A percentile compares a stretch with the other conserved stretches of the same genome.
Conservation (phyloP, 2,797 vertebrate genomes). For the Oophaga sylvatica region DNA sequence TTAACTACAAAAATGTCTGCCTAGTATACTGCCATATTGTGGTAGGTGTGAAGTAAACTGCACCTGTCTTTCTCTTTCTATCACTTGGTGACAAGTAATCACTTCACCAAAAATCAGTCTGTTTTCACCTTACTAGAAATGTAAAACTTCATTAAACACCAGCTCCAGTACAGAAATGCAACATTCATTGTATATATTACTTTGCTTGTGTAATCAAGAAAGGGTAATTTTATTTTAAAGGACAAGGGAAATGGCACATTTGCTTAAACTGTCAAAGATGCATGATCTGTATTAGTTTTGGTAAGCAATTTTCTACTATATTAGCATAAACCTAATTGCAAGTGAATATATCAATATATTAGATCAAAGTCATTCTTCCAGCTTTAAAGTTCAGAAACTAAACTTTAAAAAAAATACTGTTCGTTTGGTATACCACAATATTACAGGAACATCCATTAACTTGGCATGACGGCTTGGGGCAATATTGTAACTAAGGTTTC, state of each 20-base stretch:
- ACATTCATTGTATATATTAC: conserved; percentile 31
- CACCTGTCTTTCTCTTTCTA: neutral
- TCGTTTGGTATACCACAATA: neutral
- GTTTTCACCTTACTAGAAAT: neutral
- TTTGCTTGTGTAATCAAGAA: conserved; percentile 7
- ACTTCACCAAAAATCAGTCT: neutral
- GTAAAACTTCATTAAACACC: neutral
- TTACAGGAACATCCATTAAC: neutral
- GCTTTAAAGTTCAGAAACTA: neutral
- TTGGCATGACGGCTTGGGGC: neutral
- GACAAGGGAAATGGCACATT: conserved; percentile 49
- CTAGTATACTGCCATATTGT: no score
- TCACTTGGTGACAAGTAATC: neutral
- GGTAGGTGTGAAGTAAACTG: no score
- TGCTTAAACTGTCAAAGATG: conserved; percentile 34
- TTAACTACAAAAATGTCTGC: no score
- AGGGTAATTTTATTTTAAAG: conserved; percentile 40
- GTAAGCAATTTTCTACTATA: conserved; percentile 3
- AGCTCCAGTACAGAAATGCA: neutral
- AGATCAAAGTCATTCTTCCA: neutral
- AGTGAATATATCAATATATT: conserved; percentile 34
- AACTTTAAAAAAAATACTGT: neutral
- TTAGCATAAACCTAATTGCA: conserved; percentile 34
- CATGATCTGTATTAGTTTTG: conserved; percentile 31
- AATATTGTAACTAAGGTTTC: neutral